phyloP scores from a whole-genome alignment of 23 tunicate species.

The Clavelina lepadiformis region DNA sequence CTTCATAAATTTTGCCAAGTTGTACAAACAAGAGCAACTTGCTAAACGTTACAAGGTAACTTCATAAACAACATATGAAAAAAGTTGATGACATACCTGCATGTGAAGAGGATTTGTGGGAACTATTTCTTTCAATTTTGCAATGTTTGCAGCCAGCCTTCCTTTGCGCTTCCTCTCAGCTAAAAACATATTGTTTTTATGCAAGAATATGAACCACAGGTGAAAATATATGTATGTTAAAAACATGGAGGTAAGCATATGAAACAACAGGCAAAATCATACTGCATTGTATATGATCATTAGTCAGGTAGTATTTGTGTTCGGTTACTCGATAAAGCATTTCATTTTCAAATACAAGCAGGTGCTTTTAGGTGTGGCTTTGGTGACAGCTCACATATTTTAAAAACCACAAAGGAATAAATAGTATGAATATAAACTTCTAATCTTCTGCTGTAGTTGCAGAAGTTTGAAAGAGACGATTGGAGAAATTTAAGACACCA shows the following conservation, averaged over 20 bases:
- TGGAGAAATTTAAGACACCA: no score
- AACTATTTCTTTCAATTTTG: conserved; percentile 18
- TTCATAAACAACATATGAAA: neutral
- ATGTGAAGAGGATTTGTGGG: conserved; percentile 2
- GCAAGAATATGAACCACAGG: neutral
- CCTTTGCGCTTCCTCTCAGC: conserved; percentile 50
- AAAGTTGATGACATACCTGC: conserved; percentile 4
- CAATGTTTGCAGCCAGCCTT: conserved; percentile 29
- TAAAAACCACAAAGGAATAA: no score
- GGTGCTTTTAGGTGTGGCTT: neutral
- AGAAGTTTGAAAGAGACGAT: no score
- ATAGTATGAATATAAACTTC: no score
- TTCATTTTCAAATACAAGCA: no score
- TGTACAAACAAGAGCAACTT: no score
- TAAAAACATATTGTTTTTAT: neutral
- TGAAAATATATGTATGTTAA: neutral
- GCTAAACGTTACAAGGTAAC: neutral
- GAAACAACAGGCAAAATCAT: neutral
- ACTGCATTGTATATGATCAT: neutral
- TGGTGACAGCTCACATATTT: neutral
- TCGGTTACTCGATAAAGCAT: no score
- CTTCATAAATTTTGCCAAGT: no score
- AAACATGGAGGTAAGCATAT: neutral
- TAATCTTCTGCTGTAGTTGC: no score
- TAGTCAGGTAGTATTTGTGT: no score